phyloP scores from a whole-genome alignment of 2,797 vertebrate genomes.

The Myoxocephalus aenaeus region DNA sequence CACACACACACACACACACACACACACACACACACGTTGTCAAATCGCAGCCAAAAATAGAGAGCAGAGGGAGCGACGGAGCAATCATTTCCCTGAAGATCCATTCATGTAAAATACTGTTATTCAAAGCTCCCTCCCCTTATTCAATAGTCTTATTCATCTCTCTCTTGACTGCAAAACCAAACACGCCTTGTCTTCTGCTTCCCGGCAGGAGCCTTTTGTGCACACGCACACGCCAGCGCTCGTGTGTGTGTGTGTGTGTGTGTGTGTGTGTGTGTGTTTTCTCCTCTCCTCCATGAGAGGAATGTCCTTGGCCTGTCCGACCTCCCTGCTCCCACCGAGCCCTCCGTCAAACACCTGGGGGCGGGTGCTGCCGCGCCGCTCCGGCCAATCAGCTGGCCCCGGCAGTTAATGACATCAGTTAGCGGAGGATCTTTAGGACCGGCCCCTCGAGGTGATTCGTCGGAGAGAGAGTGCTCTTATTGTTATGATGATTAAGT shows the following conservation, averaged over 20 bases:
- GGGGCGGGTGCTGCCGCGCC: slow-evolving; percentile 50
- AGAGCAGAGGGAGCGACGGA: slow-evolving; percentile 57
- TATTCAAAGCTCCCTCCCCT: slow-evolving; percentile 75
- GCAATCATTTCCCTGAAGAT: slow-evolving; percentile 78
- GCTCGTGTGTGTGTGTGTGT: not conserved
- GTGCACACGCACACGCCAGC: slow-evolving; percentile 25
- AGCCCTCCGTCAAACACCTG: slow-evolving; percentile 68
- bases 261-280: slow-evolving; percentile 11
- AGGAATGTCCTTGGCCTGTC: slow-evolving; percentile 77
- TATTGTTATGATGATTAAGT: slow-evolving; percentile 85
- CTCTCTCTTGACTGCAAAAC: slow-evolving; percentile 73
- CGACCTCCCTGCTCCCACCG: slow-evolving; percentile 68
- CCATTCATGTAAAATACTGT: slow-evolving; percentile 82
- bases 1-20: slow-evolving; percentile 3
- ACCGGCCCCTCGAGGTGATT: slow-evolving; percentile 76
- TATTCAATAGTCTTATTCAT: slow-evolving; percentile 76
- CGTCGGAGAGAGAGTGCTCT: slow-evolving; percentile 73
- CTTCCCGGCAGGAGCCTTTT: slow-evolving; percentile 50
- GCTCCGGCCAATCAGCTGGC: slow-evolving; percentile 65
- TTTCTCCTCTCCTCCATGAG: slow-evolving; percentile 48
- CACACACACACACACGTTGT: slow-evolving; percentile 48
- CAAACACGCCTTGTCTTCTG: slow-evolving; percentile 67
- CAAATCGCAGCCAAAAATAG: slow-evolving; percentile 68
- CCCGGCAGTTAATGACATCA: slow-evolving; percentile 74
- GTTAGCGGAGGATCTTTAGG: slow-evolving; percentile 71